Conservation (phyloP, 2,888 invertebrate species). For the Melieria omissa region DNA sequence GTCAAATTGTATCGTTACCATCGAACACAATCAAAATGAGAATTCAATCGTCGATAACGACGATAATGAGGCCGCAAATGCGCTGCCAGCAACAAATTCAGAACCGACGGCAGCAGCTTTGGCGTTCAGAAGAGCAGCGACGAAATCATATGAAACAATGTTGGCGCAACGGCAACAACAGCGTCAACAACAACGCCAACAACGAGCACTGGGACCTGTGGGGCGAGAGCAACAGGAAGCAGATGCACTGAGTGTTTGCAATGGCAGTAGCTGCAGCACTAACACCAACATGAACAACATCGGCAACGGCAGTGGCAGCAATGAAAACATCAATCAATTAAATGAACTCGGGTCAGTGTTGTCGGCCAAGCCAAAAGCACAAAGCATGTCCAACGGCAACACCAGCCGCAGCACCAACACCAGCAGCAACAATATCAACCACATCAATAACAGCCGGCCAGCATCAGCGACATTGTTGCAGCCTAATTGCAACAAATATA, state of each 20-base stretch:
- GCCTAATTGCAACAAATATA: constrained; percentile 34
- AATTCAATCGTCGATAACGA: constrained; percentile 48
- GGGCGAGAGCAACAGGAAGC: constrained; percentile 36
- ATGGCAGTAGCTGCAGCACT: constrained; percentile 38
- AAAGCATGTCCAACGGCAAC: constrained; percentile 24
- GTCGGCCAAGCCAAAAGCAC: constrained; percentile 35
- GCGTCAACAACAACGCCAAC: constrained; percentile 41
- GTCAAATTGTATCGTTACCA: constrained; percentile 67
- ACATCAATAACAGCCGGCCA: constrained; percentile 19
- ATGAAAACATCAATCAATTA: constrained; percentile 56
- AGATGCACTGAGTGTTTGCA: constrained; percentile 5
- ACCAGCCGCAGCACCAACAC: constrained; percentile 27
- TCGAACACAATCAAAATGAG: constrained; percentile 61
- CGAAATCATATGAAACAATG: constrained; percentile 17
- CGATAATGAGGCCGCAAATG: constrained; percentile 22
- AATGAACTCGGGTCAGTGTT: constrained; percentile 58
- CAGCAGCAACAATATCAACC: constrained; percentile 30
- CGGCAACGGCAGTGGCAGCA: constrained; percentile 42
- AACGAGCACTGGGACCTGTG: constrained; percentile 50
- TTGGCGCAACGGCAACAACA: constrained; percentile 4
- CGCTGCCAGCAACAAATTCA: constrained; percentile 28
- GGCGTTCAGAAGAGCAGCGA: constrained; percentile 28
- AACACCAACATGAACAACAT: constrained; percentile 34
- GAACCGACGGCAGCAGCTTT: constrained; percentile 29
- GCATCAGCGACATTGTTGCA: constrained; percentile 19